A percentile compares a stretch with the other conserved stretches of the same genome.
phyloP scores from a whole-genome alignment of 2,797 vertebrate species.

The Sebastes hubbsi region DNA sequence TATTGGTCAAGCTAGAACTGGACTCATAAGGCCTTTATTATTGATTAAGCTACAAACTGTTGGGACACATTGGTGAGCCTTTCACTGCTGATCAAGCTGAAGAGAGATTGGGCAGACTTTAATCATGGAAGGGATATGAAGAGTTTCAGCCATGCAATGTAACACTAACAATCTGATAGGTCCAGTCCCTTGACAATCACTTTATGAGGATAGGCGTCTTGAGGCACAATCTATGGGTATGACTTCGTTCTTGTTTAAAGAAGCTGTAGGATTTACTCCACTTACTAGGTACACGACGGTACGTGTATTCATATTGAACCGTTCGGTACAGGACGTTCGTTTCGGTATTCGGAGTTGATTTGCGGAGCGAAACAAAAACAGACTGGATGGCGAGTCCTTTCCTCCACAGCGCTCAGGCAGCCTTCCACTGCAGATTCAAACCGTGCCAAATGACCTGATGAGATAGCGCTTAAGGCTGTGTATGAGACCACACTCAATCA shows the following conservation, averaged over 20 bases:
- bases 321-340: neutral
- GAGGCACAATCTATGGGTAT: neutral
- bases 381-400: too few species aligned
- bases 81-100: conserved; percentile 16
- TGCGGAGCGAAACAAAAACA: too few species aligned
- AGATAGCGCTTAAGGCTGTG: accelerated
- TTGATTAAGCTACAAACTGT: conserved; percentile 21
- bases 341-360: too few species aligned
- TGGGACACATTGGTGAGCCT: neutral
- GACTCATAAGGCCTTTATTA: conserved; percentile 5
- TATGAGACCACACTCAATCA: too few species aligned
- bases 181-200: neutral
- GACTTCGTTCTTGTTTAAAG: neutral
- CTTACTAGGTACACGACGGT: neutral
- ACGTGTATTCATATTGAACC: neutral
- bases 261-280: neutral
- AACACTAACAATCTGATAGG: neutral
- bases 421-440: too few species aligned
- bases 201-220: neutral
- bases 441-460: too few species aligned
- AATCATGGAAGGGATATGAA: neutral
- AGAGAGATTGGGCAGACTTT: neutral
- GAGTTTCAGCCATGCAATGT: conserved; percentile 12
- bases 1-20: conserved; percentile 28
- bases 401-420: too few species aligned